Conservation (phyloP, 2,113 vertebrate species). For the Solenodon paradoxus region DNA sequence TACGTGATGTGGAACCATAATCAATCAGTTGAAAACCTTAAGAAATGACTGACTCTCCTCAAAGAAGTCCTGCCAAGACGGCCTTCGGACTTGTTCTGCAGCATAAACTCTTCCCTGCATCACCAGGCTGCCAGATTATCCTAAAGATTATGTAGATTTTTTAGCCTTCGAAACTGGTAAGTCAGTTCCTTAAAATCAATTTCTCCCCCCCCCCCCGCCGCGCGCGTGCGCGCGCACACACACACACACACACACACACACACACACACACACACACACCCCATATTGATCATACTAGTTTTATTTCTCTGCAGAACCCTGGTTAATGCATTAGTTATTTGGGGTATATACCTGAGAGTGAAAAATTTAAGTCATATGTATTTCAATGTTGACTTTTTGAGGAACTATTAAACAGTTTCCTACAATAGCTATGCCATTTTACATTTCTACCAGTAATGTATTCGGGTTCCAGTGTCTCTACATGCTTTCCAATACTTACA, state of each 20-base stretch:
- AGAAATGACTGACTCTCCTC: not conserved
- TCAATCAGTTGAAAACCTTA: not conserved
- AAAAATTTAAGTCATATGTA: not conserved
- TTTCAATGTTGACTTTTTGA: not conserved
- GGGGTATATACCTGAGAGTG: not conserved
- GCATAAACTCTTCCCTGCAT: not conserved
- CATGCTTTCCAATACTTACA: not conserved
- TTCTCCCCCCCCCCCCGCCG: no score
- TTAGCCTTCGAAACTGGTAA: not conserved
- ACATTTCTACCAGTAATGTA: not conserved
- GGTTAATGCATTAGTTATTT: not conserved
- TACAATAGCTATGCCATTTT: not conserved
- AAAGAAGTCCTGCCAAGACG: not conserved
- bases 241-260: no score
- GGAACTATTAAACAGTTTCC: not conserved
- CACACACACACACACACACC: no score
- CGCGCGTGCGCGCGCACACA: no score
- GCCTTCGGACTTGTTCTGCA: not conserved
- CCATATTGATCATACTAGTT: not conserved
- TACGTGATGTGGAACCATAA: not conserved
- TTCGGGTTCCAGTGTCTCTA: not conserved
- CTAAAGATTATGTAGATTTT: not conserved
- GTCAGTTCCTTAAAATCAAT: not conserved
- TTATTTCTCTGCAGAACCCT: not conserved
- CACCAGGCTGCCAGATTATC: not conserved